Evolutionary conservation across 2,113 vertebrate genomes (phyloP).

Genomic region (Erythrolamprus reginae): DNA sequence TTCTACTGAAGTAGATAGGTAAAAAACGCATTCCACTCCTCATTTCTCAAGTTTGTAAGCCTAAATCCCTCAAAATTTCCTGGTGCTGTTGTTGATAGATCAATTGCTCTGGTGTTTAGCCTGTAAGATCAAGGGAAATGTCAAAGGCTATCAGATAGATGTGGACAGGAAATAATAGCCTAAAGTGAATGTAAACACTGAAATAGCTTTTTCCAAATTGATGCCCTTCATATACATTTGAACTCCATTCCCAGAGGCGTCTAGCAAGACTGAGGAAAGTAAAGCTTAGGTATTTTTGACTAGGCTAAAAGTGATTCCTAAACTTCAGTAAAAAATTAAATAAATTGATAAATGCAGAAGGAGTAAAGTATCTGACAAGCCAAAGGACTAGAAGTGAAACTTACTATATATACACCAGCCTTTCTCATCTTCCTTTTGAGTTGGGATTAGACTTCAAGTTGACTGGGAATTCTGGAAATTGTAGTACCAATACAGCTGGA

Average conservation of each 20-base stretch:
- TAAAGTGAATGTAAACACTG: neutral
- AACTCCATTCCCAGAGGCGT: neutral
- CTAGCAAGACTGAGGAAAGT: neutral
- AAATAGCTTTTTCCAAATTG: neutral
- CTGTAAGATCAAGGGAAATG: neutral
- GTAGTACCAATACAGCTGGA: neutral
- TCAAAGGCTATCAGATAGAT: neutral
- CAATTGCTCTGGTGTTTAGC: neutral
- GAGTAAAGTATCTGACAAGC: neutral
- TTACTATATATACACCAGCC: neutral
- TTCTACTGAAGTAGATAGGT: neutral
- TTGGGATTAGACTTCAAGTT: neutral
- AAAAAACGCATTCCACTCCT: neutral
- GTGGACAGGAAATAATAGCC: neutral
- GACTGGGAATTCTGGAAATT: neutral
- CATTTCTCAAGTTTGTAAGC: neutral
- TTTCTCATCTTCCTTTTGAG: neutral
- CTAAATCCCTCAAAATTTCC: neutral
- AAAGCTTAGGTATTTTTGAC: neutral
- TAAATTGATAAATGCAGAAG: neutral
- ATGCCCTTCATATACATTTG: neutral
- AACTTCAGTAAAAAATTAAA: neutral
- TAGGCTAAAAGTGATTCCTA: neutral
- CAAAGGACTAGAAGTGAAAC: neutral
- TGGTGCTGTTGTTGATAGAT: neutral